Conservation (phyloP, 2,113 vertebrate species). For the Cololabis saira region DNA sequence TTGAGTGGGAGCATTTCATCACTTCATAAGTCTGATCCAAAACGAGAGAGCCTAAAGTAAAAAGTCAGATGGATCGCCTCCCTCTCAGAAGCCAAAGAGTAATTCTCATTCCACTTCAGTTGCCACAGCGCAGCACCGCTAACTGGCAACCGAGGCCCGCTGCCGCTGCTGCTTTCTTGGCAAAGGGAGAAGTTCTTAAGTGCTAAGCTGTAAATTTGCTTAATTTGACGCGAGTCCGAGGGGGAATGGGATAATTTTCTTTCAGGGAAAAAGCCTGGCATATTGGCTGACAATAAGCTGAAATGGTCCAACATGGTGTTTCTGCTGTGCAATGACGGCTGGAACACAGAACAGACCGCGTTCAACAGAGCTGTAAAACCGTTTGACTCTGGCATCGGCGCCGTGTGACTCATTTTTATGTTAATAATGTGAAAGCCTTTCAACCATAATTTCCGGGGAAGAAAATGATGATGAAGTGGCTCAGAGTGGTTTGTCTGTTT, state of each 20-base stretch:
- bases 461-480: conserved; percentile 44
- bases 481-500: conserved; percentile 39
- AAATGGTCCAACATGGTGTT: conserved; percentile 78
- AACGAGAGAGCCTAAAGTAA: conserved; percentile 62
- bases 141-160: conserved; percentile 60
- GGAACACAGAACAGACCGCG: conserved; percentile 70
- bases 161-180: conserved; percentile 72
- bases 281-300: conserved; percentile 78
- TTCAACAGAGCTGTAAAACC: conserved; percentile 72
- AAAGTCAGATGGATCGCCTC: conserved; percentile 13
- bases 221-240: conserved; percentile 83
- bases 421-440: conserved; percentile 50
- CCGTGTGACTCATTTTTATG: conserved; percentile 69
- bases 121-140: conserved; percentile 51
- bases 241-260: conserved; percentile 77
- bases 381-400: conserved; percentile 55
- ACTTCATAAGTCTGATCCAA: conserved; percentile 64
- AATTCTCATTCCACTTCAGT: conserved; percentile 66
- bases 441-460: conserved; percentile 49
- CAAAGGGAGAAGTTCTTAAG: conserved; percentile 80
- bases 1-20: conserved; percentile 63
- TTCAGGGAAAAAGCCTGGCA: conserved; percentile 75
- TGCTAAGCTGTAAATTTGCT: conserved; percentile 84
- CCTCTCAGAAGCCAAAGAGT: conserved; percentile 54
- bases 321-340: conserved; percentile 64